Evolutionary conservation across 2,888 invertebrate species (phyloP).

Genomic region (Phaedon cochleariae): DNA sequence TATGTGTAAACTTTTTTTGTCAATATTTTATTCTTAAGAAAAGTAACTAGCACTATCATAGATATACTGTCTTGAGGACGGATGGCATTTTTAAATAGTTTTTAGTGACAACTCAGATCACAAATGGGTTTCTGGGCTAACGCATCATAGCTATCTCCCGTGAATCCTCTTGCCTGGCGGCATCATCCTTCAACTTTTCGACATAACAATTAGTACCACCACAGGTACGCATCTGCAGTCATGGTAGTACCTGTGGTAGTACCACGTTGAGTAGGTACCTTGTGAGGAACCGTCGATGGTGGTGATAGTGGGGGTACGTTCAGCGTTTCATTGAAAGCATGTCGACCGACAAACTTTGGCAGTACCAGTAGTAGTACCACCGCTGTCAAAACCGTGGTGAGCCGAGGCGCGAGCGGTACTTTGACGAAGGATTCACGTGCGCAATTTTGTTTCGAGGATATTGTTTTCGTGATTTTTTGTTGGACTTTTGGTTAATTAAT

Average conservation of each 20-base stretch:
- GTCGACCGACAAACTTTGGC: constrained; percentile 47
- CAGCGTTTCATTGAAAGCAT: constrained; percentile 50
- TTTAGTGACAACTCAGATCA: no score
- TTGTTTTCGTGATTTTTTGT: background rate
- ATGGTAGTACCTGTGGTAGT: no score
- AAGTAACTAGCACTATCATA: no score
- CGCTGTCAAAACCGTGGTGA: background rate
- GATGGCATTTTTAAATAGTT: no score
- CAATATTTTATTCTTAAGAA: no score
- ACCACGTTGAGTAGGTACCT: constrained; percentile 35
- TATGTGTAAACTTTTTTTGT: no score
- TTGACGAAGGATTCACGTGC: background rate
- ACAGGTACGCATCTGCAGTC: constrained; percentile 3
- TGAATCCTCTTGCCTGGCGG: background rate
- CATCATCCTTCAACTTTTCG: no score
- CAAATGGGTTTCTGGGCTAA: background rate
- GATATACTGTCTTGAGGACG: no score
- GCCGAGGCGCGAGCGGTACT: background rate
- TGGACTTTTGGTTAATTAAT: background rate
- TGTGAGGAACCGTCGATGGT: constrained; percentile 24
- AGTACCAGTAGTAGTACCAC: constrained; percentile 11
- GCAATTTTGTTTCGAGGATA: background rate
- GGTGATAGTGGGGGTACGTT: constrained; percentile 40
- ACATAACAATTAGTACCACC: constrained; percentile 40
- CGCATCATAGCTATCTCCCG: background rate